Evolutionary conservation across 2,113 vertebrate genomes (phyloP).

Genomic region (Peromyscus leucopus): DNA sequence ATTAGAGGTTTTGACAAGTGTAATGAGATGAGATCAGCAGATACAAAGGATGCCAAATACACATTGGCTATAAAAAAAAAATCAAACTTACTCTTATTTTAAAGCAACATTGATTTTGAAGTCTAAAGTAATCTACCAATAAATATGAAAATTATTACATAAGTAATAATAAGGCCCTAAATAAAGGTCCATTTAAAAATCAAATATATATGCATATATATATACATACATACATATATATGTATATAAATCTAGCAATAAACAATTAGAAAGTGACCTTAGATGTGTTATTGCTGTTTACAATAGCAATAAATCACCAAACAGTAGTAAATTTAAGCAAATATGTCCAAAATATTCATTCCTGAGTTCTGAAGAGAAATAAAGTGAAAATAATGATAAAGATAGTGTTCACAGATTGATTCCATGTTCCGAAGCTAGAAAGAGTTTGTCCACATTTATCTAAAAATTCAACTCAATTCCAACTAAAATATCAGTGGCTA

Average conservation of each 20-base stretch:
- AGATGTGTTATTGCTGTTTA: neutral
- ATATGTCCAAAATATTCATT: neutral
- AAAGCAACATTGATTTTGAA: neutral
- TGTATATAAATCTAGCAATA: neutral
- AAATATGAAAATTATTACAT: conserved; percentile 10
- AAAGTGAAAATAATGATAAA: conserved; percentile 16
- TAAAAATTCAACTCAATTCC: neutral
- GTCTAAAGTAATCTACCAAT: neutral
- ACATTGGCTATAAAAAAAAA: neutral
- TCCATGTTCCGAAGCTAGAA: neutral
- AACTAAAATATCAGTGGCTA: neutral
- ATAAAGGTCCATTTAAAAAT: neutral
- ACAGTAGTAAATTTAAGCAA: neutral
- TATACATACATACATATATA: neutral
- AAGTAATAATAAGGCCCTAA: neutral
- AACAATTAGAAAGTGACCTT: conserved; percentile 19
- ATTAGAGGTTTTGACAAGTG: neutral
- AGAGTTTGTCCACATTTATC: neutral
- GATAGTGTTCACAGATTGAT: neutral
- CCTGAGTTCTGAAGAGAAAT: neutral
- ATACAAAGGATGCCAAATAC: neutral
- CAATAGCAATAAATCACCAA: neutral
- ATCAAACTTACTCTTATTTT: neutral
- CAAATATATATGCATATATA: neutral
- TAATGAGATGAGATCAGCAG: neutral